These are phyloP conservation scores for Siniperca scherzeri DNA, from an alignment of 2,797 vertebrate genomes.

Conservation along the genomic window DNA sequence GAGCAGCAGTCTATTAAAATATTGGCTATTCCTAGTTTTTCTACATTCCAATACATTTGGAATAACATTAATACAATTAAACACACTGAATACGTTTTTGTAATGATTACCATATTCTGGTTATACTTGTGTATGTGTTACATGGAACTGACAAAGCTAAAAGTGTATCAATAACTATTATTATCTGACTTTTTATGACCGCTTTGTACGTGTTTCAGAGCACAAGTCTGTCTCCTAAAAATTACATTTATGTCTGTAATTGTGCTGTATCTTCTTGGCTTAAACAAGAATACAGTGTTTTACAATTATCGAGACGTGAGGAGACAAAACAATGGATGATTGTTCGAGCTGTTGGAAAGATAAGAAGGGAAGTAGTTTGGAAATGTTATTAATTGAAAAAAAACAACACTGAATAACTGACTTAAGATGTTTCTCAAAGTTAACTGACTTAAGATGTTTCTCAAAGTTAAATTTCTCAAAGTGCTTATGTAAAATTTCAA, in stretches of 20 bases:
- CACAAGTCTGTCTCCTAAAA: no score
- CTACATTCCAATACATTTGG: background rate
- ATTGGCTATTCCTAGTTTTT: background rate
- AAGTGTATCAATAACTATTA: background rate
- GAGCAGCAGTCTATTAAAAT: background rate
- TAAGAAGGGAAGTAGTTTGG: background rate
- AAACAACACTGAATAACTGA: background rate
- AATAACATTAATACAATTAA: background rate
- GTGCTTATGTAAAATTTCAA: background rate
- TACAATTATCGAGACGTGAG: background rate
- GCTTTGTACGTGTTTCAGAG: background rate
- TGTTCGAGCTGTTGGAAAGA: background rate
- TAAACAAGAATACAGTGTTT: background rate
- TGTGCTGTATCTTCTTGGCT: no score
- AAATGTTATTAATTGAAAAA: background rate
- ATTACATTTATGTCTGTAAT: no score
- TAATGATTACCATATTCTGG: background rate
- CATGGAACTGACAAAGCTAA: background rate
- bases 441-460: background rate
- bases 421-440: background rate
- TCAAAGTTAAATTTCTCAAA: no score
- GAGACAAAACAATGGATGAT: background rate
- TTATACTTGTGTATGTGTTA: background rate
- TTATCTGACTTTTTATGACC: background rate
- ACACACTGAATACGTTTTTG: background rate